These are phyloP conservation scores for Eulemur albifrons DNA, from an alignment of 2,797 vertebrate genomes.

Conservation along the genomic window DNA sequence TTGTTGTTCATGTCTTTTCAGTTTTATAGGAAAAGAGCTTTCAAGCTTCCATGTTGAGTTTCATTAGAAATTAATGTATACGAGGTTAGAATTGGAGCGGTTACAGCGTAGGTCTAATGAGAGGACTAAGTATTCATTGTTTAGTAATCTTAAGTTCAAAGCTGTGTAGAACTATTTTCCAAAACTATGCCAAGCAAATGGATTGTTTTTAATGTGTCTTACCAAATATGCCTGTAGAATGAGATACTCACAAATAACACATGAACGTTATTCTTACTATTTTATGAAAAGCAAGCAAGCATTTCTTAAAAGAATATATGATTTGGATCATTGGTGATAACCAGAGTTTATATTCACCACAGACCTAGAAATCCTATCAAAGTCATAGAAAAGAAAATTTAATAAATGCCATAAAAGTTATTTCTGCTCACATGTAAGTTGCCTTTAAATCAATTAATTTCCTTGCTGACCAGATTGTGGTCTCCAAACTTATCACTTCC, in stretches of 20 bases:
- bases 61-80: not conserved
- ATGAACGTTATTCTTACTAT: fast-evolving
- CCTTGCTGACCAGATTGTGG: not conserved
- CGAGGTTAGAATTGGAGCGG: not conserved
- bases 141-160: fast-evolving
- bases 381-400: no score
- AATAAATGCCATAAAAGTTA: not conserved
- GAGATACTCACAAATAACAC: not conserved
- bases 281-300: not conserved
- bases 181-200: not conserved
- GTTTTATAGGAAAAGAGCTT: not conserved
- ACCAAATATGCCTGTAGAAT: not conserved
- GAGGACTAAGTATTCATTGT: not conserved
- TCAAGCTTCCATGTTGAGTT: not conserved
- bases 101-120: not conserved
- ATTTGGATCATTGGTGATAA: not conserved
- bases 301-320: not conserved
- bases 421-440: not conserved
- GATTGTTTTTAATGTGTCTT: not conserved
- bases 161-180: not conserved
- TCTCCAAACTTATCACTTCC: not conserved
- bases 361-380: no score
- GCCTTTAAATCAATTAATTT: no score
- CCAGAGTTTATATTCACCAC: no score
- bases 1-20: not conserved